phyloP scores from a whole-genome alignment of 1,140 invertebrate species.

The Achatina immaculata region DNA sequence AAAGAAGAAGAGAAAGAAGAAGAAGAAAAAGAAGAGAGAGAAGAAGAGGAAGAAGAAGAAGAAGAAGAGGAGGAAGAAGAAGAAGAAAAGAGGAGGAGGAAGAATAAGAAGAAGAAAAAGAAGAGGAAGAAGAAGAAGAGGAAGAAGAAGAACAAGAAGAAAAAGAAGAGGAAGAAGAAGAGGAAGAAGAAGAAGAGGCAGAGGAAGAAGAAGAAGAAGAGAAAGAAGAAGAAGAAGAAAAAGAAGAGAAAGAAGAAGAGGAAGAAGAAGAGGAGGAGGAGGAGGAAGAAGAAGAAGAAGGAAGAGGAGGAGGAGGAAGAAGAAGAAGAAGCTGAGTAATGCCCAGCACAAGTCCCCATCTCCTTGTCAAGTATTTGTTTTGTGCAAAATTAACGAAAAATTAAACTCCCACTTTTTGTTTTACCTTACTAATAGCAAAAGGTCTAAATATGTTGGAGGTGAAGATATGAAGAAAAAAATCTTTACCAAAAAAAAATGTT shows the following conservation, averaged over 20 bases:
- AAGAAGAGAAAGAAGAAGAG: background rate
- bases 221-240: slow-evolving; percentile 8
- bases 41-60: background rate
- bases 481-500: too few species aligned
- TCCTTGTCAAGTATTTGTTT: too few species aligned
- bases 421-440: too few species aligned
- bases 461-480: too few species aligned
- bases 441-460: too few species aligned
- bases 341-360: too few species aligned
- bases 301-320: background rate
- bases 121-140: background rate
- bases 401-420: too few species aligned
- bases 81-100: background rate
- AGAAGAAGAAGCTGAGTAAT: too few species aligned
- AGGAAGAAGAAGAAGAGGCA: too few species aligned
- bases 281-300: background rate
- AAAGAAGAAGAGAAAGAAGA: background rate
- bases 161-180: background rate
- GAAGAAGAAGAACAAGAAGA: background rate
- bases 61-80: background rate
- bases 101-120: too few species aligned
- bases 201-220: background rate
- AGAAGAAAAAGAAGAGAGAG: background rate
- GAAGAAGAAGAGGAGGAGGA: background rate
- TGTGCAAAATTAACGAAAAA: too few species aligned